Conservation (phyloP, 2,113 vertebrate species). For the Sinocyclocheilus grahami region DNA sequence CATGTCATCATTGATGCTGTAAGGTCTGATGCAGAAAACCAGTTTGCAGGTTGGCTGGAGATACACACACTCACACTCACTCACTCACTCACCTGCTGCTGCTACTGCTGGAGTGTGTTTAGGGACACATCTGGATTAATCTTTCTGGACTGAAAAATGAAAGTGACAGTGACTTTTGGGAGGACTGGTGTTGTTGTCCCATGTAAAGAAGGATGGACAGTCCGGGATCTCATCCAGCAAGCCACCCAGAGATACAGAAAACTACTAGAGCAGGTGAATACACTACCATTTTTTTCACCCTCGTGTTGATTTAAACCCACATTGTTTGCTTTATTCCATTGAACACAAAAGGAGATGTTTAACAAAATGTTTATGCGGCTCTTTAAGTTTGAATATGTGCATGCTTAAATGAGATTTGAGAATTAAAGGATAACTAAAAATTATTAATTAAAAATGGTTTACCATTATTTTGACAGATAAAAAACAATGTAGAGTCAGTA, state of each 20-base stretch:
- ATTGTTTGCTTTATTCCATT: not conserved
- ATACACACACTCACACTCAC: not conserved
- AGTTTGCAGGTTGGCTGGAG: not conserved
- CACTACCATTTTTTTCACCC: not conserved
- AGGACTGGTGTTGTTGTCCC: conserved; percentile 91
- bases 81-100: not conserved
- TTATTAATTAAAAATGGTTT: not conserved
- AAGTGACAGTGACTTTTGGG: conserved; percentile 93
- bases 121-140: not conserved
- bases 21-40: not conserved
- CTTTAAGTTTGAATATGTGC: not conserved
- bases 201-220: conserved; percentile 89
- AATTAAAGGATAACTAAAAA: not conserved
- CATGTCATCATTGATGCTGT: not conserved
- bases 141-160: conserved; percentile 74
- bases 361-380: not conserved
- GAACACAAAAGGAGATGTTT: not conserved
- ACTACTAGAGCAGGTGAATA: conserved; percentile 85
- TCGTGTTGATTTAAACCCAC: not conserved
- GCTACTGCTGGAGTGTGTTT: not conserved
- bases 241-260: conserved; percentile 91
- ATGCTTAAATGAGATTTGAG: not conserved
- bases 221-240: conserved; percentile 89
- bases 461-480: not conserved
- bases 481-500: not conserved